Percentiles rank a stretch among this genome's conserved stretches.
These are phyloP conservation scores for Otolemur crassicaudatus DNA, from an alignment of 2,797 vertebrate species.

Conservation along the genomic window DNA sequence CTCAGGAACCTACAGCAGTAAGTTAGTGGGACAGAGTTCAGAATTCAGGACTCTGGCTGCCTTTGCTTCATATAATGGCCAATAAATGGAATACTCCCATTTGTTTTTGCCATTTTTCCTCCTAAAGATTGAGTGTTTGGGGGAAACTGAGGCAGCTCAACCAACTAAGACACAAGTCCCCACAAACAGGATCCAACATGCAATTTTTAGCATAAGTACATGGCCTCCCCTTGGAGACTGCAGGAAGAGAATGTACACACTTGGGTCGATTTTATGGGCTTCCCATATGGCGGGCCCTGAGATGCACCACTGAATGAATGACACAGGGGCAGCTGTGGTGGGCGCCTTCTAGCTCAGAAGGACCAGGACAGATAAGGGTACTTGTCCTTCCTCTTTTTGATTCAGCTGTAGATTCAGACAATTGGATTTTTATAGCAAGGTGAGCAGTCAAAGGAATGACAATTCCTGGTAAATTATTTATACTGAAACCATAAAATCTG, in stretches of 20 bases:
- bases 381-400: conserved; percentile 55
- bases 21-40: background rate
- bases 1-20: background rate
- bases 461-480: conserved; percentile 53
- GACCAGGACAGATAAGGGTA: conserved; percentile 44
- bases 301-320: background rate
- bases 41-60: background rate
- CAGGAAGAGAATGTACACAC: background rate
- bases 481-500: conserved; percentile 62
- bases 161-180: background rate
- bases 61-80: background rate
- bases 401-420: conserved; percentile 58
- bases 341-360: background rate
- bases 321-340: background rate
- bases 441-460: conserved; percentile 44
- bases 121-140: background rate
- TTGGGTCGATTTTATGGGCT: background rate
- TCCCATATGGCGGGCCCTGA: background rate
- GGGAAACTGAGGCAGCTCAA: conserved; percentile 28
- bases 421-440: conserved; percentile 77
- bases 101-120: background rate
- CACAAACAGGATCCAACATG: background rate
- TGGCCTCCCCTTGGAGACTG: background rate
- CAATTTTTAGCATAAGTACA: background rate
- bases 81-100: background rate